A percentile compares a stretch with the other conserved stretches of the same genome.
Conservation (phyloP, 2,888 invertebrate species). For the Cephus pulcher region DNA sequence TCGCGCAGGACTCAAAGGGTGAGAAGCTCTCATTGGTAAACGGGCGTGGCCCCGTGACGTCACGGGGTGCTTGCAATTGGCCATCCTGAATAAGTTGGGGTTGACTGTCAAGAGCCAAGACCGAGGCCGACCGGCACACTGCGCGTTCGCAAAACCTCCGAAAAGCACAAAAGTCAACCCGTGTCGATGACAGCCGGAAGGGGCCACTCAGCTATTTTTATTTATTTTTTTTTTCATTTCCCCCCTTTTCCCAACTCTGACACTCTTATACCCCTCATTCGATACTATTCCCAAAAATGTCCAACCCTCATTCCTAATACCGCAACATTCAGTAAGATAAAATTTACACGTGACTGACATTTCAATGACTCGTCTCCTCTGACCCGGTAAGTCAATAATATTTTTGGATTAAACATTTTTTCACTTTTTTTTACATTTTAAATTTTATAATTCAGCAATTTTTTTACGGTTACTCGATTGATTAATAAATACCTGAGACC, state of each 20-base stretch:
- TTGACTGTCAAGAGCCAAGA: not conserved
- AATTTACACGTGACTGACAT: not conserved
- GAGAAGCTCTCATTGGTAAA: constrained; percentile 36
- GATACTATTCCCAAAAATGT: not conserved
- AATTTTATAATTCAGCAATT: not conserved
- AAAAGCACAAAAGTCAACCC: constrained; percentile 21
- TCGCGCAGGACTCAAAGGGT: constrained; percentile 5
- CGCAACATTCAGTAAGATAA: not conserved
- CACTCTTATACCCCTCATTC: not conserved
- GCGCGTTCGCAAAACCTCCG: not conserved
- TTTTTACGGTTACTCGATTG: no score
- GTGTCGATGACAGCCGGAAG: constrained; percentile 9
- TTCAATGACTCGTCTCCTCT: not conserved
- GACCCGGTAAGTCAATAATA: not conserved
- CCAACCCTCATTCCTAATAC: not conserved
- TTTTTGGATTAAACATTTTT: not conserved
- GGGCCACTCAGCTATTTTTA: not conserved
- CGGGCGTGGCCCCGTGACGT: constrained; percentile 39
- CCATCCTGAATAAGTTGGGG: constrained; percentile 16
- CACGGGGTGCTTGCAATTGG: constrained; percentile 42
- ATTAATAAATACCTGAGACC: not conserved
- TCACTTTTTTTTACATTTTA: not conserved
- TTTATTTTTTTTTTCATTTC: not conserved
- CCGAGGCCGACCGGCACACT: not conserved
- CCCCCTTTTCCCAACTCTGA: not conserved